Evolutionary conservation across 2,888 invertebrate species (phyloP).

Genomic region (Drosophila barbarae): DNA sequence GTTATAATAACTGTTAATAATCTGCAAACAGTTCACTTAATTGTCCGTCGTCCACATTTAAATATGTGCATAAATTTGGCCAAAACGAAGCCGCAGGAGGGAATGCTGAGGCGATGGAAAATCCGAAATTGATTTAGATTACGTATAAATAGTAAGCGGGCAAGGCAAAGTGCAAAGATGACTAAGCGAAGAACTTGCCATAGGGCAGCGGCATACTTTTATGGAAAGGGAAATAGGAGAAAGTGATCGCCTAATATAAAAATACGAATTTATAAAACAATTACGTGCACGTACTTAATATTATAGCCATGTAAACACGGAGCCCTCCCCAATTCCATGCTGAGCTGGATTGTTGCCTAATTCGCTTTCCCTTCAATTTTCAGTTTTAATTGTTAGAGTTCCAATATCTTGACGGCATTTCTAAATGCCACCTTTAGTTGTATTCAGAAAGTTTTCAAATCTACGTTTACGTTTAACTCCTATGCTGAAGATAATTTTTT

Average conservation of each 20-base stretch:
- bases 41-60: constrained; percentile 45
- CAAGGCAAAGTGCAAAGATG: not conserved
- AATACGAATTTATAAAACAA: constrained; percentile 12
- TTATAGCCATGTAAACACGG: not conserved
- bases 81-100: constrained; percentile 7
- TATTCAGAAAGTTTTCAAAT: no score
- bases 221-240: not conserved
- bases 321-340: constrained; percentile 3
- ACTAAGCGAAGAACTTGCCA: not conserved
- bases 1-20: constrained; percentile 61
- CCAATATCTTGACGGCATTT: not conserved
- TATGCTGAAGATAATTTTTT: no score
- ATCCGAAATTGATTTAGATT: constrained; percentile 8
- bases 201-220: not conserved
- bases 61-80: constrained; percentile 33
- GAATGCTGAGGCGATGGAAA: constrained; percentile 9
- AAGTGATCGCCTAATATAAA: constrained; percentile 4
- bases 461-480: no score
- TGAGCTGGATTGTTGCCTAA: constrained; percentile 1
- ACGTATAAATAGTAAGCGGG: not conserved
- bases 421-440: no score
- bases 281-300: constrained; percentile 43
- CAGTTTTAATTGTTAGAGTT: not conserved
- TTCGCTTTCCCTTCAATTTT: constrained; percentile 12
- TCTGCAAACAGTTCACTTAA: constrained; percentile 48